These are phyloP conservation scores for Peromyscus leucopus DNA, from an alignment of 2,113 vertebrate genomes.

Conservation along the genomic window DNA sequence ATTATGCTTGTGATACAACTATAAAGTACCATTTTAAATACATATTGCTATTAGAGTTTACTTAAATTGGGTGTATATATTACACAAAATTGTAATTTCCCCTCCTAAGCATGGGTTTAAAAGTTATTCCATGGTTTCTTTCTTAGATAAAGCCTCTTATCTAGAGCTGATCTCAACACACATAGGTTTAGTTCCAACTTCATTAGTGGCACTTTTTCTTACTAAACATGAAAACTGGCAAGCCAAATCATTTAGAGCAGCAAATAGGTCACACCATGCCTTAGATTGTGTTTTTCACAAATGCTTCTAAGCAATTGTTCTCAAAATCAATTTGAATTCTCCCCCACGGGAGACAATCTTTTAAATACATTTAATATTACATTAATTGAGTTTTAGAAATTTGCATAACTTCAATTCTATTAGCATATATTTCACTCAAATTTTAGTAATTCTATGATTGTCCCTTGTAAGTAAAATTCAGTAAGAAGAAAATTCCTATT, in stretches of 20 bases:
- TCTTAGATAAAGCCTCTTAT: neutral
- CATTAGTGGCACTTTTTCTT: neutral
- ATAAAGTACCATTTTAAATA: neutral
- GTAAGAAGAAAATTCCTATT: neutral
- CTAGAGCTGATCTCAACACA: neutral
- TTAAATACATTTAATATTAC: constrained; percentile 53
- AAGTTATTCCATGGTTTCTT: neutral
- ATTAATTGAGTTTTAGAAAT: constrained; percentile 68
- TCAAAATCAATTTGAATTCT: constrained; percentile 56
- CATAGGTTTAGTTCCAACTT: neutral
- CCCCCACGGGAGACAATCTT: neutral
- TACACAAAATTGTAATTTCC: neutral
- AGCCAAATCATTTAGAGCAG: neutral
- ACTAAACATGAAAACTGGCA: constrained; percentile 1
- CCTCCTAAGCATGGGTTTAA: neutral
- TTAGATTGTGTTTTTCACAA: constrained; percentile 49
- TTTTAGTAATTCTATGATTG: constrained; percentile 46
- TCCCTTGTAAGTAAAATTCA: constrained; percentile 46
- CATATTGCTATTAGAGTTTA: neutral
- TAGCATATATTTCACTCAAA: constrained; percentile 13
- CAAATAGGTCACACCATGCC: constrained; percentile 10
- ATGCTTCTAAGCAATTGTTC: constrained; percentile 54
- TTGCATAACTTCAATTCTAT: constrained; percentile 44
- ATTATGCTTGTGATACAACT: neutral
- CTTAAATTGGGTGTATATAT: neutral